Conservation (phyloP, 2,113 vertebrate species). For the Halcyon malimbica region DNA sequence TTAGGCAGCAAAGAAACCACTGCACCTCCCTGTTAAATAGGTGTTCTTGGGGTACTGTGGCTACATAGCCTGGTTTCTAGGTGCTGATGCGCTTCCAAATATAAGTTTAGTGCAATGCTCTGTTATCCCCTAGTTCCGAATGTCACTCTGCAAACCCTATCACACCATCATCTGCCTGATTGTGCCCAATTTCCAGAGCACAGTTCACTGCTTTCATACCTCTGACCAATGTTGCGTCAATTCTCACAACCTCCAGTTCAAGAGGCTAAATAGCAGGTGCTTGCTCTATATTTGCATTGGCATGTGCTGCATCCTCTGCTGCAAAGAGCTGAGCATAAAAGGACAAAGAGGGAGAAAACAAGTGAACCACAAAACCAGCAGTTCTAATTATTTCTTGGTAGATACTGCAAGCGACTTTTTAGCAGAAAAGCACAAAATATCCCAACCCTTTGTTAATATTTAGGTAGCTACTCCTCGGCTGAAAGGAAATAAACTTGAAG, state of each 20-base stretch:
- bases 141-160: not conserved
- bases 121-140: not conserved
- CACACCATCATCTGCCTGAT: not conserved
- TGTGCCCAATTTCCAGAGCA: not conserved
- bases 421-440: constrained; percentile 15
- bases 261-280: not conserved
- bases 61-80: not conserved
- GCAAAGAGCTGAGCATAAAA: not conserved
- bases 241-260: not conserved
- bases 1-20: not conserved
- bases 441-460: not conserved
- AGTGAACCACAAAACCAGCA: constrained; percentile 15
- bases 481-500: not conserved
- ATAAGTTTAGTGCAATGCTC: too few species aligned
- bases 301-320: not conserved
- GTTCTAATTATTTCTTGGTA: constrained; percentile 22
- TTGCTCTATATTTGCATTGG: not conserved
- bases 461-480: not conserved
- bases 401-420: not conserved
- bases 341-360: constrained; percentile 10
- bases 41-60: not conserved
- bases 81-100: not conserved
- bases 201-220: not conserved
- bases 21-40: not conserved
- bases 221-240: rapidly evolving